Percentiles rank a stretch among this genome's conserved stretches.
These are phyloP conservation scores for Chaetodon trifascialis DNA, from an alignment of 2,113 vertebrate species.

Conservation along the genomic window DNA sequence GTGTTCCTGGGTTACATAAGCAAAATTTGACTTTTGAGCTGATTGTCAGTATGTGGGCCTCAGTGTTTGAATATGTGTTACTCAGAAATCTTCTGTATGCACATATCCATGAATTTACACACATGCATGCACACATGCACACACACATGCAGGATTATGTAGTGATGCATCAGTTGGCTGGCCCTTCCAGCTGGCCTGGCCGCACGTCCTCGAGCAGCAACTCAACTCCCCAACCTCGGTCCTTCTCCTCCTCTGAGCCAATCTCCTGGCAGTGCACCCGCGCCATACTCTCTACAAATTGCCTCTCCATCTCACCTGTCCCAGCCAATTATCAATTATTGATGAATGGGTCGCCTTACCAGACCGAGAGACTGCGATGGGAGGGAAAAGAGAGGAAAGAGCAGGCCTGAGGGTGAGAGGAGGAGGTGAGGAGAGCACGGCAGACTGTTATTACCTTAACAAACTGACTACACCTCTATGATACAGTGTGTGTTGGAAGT, in stretches of 20 bases:
- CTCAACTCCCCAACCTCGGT: conserved; percentile 59
- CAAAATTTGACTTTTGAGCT: neutral
- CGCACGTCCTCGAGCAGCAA: conserved; percentile 57
- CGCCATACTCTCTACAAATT: conserved; percentile 82
- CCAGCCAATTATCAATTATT: conserved; percentile 86
- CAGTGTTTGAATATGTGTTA: neutral
- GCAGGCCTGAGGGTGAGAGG: conserved; percentile 42
- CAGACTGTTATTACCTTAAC: conserved; percentile 62
- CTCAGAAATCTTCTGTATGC: conserved; percentile 7
- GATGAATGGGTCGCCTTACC: conserved; percentile 85
- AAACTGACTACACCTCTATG: conserved; percentile 53
- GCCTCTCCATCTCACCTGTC: conserved; percentile 86
- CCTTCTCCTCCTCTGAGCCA: conserved; percentile 50
- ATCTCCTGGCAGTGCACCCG: conserved; percentile 76
- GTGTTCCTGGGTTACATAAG: neutral
- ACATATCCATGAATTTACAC: neutral
- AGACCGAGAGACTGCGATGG: conserved; percentile 39
- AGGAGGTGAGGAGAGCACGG: conserved; percentile 55
- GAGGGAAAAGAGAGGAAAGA: conserved; percentile 40
- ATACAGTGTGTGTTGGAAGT: conserved; percentile 10
- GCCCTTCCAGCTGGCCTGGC: conserved; percentile 41
- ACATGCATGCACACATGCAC: neutral
- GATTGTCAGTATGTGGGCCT: neutral
- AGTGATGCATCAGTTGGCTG: conserved; percentile 30
- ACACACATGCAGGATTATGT: conserved; percentile 20